Percentiles rank a stretch among this genome's conserved stretches.
phyloP scores from a whole-genome alignment of 1,140 invertebrate species.

The Drosophila sp. region DNA sequence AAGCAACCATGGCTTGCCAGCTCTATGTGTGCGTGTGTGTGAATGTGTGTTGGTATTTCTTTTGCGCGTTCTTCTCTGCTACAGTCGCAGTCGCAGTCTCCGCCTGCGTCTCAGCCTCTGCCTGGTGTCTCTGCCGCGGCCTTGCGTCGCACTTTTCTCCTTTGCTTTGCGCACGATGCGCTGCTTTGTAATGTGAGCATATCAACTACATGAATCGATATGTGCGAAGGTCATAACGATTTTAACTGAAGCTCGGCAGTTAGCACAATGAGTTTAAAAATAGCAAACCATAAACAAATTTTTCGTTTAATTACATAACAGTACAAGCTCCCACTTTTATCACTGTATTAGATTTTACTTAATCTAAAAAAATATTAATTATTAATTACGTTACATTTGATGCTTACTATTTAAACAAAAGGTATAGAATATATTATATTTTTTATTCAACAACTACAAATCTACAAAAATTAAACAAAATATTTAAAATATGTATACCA shows the following conservation, averaged over 20 bases:
- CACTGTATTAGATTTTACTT: no score
- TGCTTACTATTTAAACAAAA: no score
- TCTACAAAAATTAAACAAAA: no score
- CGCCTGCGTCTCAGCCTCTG: slow-evolving; percentile 21
- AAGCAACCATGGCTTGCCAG: slow-evolving; percentile 34
- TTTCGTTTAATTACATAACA: no score
- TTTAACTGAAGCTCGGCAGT: no score
- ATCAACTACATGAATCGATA: slow-evolving; percentile 12
- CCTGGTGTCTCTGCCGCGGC: slow-evolving; percentile 43
- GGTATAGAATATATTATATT: no score
- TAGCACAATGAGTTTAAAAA: background rate
- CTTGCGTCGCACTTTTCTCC: slow-evolving; percentile 59
- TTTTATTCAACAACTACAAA: no score
- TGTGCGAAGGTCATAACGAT: slow-evolving; percentile 25
- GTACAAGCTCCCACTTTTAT: no score
- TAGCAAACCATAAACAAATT: no score
- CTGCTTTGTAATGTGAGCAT: slow-evolving; percentile 25
- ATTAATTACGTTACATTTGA: no score
- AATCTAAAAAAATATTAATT: background rate
- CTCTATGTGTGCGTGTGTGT: slow-evolving; percentile 8
- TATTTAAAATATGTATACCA: background rate
- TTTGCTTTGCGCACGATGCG: slow-evolving; percentile 37
- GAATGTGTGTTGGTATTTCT: slow-evolving; percentile 47
- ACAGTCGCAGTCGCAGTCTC: slow-evolving; percentile 28
- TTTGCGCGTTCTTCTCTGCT: slow-evolving; percentile 45